Percentiles rank a stretch among this genome's conserved stretches.
Evolutionary conservation across 2,888 invertebrate genomes (phyloP).

Genomic region (Argyresthia albistria): DNA sequence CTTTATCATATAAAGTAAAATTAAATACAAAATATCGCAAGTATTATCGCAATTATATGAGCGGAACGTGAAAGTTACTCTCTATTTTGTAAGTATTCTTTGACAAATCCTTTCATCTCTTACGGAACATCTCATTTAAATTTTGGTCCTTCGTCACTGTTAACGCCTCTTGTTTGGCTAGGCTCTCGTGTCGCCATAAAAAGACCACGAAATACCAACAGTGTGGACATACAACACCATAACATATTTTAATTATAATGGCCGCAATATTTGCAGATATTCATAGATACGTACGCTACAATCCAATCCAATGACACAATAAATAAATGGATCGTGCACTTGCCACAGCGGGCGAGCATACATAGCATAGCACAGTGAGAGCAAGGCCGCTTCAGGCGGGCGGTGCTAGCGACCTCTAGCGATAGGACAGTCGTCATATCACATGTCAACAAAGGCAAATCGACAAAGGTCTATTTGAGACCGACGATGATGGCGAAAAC

Average conservation of each 20-base stretch:
- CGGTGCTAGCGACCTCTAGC: slow-evolving; percentile 33
- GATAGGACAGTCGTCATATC: not conserved
- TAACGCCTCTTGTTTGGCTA: too few relatives aligned
- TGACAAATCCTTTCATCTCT: too few relatives aligned
- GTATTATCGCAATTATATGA: not conserved
- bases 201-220: too few relatives aligned
- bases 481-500: too few relatives aligned
- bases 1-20: too few relatives aligned
- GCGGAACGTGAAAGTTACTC: too few relatives aligned
- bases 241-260: too few relatives aligned
- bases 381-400: slow-evolving; percentile 38
- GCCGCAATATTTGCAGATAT: not conserved
- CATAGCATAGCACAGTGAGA: not conserved
- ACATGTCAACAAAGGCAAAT: not conserved
- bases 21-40: not conserved
- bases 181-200: too few relatives aligned
- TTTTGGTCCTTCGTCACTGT: too few relatives aligned
- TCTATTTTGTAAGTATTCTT: too few relatives aligned
- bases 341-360: slow-evolving; percentile 32
- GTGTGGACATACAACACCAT: too few relatives aligned
- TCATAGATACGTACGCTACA: not conserved
- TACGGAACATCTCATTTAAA: too few relatives aligned
- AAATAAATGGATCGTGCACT: slow-evolving; percentile 30
- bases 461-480: not conserved
- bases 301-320: not conserved